A percentile compares a stretch with the other conserved stretches of the same genome.
Evolutionary conservation across 2,113 vertebrate genomes (phyloP).

Genomic region (Platycercus adscitus): DNA sequence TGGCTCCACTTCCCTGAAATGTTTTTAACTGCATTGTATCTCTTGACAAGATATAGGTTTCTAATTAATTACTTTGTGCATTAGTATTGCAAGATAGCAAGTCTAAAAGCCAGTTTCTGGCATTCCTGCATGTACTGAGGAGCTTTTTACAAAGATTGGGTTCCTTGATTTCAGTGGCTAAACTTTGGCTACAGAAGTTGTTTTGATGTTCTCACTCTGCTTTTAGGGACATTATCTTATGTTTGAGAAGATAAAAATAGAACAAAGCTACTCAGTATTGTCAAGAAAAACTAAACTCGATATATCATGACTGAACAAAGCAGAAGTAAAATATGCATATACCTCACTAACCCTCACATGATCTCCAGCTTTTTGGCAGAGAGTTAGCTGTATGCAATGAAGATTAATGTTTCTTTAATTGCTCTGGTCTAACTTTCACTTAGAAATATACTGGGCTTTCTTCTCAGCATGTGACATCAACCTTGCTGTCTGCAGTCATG

Average conservation of each 20-base stretch:
- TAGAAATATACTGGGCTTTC: not conserved
- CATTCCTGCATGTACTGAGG: not conserved
- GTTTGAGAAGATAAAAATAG: not conserved
- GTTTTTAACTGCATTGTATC: not conserved
- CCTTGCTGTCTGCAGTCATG: not conserved
- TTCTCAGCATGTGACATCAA: not conserved
- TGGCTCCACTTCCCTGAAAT: not conserved
- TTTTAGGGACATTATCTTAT: not conserved
- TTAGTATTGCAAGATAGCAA: not conserved
- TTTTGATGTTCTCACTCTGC: slow-evolving; percentile 14
- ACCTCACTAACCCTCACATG: not conserved
- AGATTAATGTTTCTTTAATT: not conserved
- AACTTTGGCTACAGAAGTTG: not conserved
- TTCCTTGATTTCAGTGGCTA: not conserved
- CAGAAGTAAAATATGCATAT: not conserved
- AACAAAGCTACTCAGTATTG: not conserved
- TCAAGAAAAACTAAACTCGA: not conserved
- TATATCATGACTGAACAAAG: not conserved
- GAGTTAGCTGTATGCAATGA: not conserved
- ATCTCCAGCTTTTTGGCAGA: not conserved
- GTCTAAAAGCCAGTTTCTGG: not conserved
- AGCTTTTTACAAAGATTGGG: not conserved
- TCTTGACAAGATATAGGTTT: not conserved
- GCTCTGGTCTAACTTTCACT: not conserved
- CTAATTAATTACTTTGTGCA: not conserved